Evolutionary conservation across 2,113 vertebrate species (phyloP).

Genomic region (Philantomba maxwellii): DNA sequence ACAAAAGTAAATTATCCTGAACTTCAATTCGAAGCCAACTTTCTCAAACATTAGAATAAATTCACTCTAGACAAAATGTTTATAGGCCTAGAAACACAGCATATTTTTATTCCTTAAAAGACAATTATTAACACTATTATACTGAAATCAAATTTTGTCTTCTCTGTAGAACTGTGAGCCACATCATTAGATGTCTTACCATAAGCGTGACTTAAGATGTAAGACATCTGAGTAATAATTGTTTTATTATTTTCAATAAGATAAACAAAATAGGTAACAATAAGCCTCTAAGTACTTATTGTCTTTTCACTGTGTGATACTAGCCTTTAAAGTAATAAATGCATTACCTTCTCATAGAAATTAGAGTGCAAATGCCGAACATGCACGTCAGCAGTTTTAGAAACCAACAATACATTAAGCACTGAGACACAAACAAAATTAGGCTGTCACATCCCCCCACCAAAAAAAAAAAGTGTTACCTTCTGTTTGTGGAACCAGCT

Average conservation of each 20-base stretch:
- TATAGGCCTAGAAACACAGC: neutral
- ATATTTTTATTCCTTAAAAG: neutral
- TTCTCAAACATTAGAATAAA: neutral
- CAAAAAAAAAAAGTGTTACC: neutral
- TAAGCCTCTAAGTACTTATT: neutral
- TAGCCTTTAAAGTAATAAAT: neutral
- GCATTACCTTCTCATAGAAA: neutral
- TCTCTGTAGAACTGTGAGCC: neutral
- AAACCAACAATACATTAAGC: neutral
- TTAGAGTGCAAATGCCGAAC: neutral
- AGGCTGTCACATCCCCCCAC: neutral
- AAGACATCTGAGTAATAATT: neutral
- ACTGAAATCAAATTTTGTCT: neutral
- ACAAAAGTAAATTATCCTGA: neutral
- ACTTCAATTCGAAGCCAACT: neutral
- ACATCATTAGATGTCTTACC: neutral
- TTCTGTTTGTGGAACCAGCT: neutral
- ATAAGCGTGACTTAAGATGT: neutral
- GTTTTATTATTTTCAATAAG: neutral
- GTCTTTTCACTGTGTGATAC: neutral
- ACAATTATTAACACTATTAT: neutral
- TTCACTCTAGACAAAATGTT: neutral
- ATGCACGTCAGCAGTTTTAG: neutral
- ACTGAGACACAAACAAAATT: neutral
- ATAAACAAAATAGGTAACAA: neutral